phyloP scores from a whole-genome alignment of 1,140 invertebrate genomes.

The Sitobion miscanthi region DNA sequence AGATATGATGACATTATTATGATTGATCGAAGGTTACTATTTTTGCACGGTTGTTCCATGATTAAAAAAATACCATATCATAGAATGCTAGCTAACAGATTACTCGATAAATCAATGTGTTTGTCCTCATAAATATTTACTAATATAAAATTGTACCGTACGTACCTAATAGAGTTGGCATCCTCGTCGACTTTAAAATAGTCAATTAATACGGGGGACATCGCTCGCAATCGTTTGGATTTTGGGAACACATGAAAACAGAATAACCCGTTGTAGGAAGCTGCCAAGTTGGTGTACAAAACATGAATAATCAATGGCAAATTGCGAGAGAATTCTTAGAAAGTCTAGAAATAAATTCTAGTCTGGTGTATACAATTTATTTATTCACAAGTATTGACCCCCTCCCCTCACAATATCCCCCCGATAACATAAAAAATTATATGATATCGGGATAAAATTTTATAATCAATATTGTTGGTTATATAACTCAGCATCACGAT shows the following conservation, averaged over 20 bases:
- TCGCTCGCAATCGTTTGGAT: not conserved
- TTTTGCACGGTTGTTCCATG: not conserved
- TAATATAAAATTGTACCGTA: not conserved
- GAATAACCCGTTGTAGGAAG: not conserved
- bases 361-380: not conserved
- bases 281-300: not conserved
- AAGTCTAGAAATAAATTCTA: slow-evolving; percentile 8
- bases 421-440: not conserved
- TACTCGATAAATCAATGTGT: not conserved
- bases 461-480: not conserved
- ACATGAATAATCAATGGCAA: not conserved
- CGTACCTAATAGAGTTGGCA: not conserved
- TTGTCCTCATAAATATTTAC: not conserved
- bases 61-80: not conserved
- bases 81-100: not conserved
- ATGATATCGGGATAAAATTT: not conserved
- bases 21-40: not conserved
- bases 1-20: not conserved
- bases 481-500: not conserved
- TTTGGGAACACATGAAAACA: not conserved
- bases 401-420: not conserved
- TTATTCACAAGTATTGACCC: not conserved
- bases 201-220: not conserved
- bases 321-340: not conserved
- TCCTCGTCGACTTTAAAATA: not conserved